Evolutionary conservation across 2,888 invertebrate species (phyloP).

Genomic region (Pterostichus niger): DNA sequence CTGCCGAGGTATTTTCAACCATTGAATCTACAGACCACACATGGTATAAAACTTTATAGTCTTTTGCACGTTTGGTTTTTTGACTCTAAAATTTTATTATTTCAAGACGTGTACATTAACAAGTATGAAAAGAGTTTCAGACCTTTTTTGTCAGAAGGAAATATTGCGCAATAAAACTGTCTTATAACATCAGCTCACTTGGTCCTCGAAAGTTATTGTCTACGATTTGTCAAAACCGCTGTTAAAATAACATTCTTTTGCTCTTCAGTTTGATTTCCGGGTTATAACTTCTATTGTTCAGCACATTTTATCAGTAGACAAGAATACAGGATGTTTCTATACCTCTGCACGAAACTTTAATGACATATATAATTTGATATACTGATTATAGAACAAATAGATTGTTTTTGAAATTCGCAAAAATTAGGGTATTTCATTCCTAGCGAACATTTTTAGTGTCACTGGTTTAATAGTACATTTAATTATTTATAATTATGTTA

Average conservation of each 20-base stretch:
- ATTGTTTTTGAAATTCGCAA: too few species aligned
- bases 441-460: too few species aligned
- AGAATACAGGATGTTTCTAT: too few species aligned
- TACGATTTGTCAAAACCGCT: neutral
- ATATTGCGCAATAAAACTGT: conserved; percentile 55
- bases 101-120: conserved; percentile 55
- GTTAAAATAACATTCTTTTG: neutral
- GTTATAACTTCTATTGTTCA: too few species aligned
- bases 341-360: too few species aligned
- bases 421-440: too few species aligned
- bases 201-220: neutral
- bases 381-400: too few species aligned
- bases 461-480: too few species aligned
- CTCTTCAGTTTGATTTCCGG: neutral
- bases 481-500: too few species aligned
- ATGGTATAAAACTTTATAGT: conserved; percentile 60
- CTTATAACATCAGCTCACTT: conserved; percentile 40
- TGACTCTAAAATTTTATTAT: conserved; percentile 66
- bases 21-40: conserved; percentile 63
- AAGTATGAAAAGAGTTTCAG: conserved; percentile 39
- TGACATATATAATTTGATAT: too few species aligned
- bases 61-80: conserved; percentile 60
- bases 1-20: conserved; percentile 40
- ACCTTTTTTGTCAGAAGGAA: conserved; percentile 21
- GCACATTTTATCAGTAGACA: too few species aligned